Conservation (phyloP, 2,113 vertebrate genomes). For the Sus scrofa region DNA sequence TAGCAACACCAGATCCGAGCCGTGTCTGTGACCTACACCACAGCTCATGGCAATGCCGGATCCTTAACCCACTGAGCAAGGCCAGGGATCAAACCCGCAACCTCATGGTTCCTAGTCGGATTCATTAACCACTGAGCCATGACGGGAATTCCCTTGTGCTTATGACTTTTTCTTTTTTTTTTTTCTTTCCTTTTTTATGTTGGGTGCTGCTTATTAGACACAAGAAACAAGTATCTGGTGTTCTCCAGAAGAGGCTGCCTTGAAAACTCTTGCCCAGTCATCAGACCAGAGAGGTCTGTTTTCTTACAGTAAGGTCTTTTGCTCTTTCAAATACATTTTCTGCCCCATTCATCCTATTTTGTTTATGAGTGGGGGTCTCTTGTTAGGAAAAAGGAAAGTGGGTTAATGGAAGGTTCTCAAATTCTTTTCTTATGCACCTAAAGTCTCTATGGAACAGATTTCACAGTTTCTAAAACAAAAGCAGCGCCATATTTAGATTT, state of each 20-base stretch:
- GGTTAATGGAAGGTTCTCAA: conserved; percentile 82
- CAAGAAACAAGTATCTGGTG: conserved; percentile 72
- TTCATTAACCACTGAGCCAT: no score
- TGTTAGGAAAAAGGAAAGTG: conserved; percentile 82
- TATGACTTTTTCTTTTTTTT: no score
- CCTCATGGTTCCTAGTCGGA: no score
- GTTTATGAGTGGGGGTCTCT: conserved; percentile 80
- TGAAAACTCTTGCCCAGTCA: conserved; percentile 61
- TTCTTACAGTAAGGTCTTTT: conserved; percentile 74
- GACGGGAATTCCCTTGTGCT: no score
- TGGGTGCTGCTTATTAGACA: conserved; percentile 34
- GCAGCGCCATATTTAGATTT: conserved; percentile 78
- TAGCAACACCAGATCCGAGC: no score
- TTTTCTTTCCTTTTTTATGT: no score
- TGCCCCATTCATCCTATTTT: conserved; percentile 80
- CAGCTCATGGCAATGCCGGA: no score
- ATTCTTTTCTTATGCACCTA: conserved; percentile 83
- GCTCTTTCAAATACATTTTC: conserved; percentile 82
- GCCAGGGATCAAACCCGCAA: no score
- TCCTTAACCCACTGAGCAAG: no score
- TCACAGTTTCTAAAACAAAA: conserved; percentile 86
- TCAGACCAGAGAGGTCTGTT: conserved; percentile 70
- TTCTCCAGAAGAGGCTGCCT: conserved; percentile 61
- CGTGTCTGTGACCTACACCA: no score
- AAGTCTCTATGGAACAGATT: conserved; percentile 79